These are phyloP conservation scores for Mesorhabditis spiculigera DNA, from an alignment of 2,888 invertebrate genomes.

Conservation along the genomic window DNA sequence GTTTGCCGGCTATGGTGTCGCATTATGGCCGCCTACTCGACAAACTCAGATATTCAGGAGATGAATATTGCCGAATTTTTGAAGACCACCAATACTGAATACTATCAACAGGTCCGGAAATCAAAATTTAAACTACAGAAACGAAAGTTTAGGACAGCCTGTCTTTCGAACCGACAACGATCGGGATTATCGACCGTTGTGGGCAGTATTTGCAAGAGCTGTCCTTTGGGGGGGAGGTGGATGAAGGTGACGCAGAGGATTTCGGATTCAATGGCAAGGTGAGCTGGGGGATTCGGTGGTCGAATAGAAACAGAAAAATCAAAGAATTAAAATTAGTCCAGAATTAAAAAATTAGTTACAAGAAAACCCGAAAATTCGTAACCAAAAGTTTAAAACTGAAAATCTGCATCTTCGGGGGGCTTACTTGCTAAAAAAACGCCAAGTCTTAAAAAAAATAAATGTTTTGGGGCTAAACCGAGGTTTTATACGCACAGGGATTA, in stretches of 20 bases:
- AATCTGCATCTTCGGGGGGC: too few species aligned
- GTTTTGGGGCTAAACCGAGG: too few species aligned
- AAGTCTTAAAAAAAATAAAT: too few species aligned
- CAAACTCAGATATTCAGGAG: constrained; percentile 14
- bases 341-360: too few species aligned
- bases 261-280: constrained; percentile 35
- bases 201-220: constrained; percentile 35
- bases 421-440: too few species aligned
- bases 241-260: constrained; percentile 36
- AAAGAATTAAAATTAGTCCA: too few species aligned
- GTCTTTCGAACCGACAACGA: constrained; percentile 30
- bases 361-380: too few species aligned
- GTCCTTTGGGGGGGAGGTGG: constrained; percentile 45
- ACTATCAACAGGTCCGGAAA: constrained; percentile 24
- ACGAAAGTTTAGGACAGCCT: constrained; percentile 27
- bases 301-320: too few species aligned
- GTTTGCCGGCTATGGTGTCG: constrained; percentile 36
- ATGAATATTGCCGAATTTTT: constrained; percentile 27
- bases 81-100: constrained; percentile 17
- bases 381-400: too few species aligned
- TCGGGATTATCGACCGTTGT: constrained; percentile 37
- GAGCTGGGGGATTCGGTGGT: neutral
- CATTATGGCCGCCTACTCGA: constrained; percentile 23
- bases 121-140: neutral
- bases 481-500: too few species aligned